Percentiles rank a stretch among this genome's conserved stretches.
These are phyloP conservation scores for Gasteruption jaculator DNA, from an alignment of 2,888 invertebrate species.

Conservation along the genomic window DNA sequence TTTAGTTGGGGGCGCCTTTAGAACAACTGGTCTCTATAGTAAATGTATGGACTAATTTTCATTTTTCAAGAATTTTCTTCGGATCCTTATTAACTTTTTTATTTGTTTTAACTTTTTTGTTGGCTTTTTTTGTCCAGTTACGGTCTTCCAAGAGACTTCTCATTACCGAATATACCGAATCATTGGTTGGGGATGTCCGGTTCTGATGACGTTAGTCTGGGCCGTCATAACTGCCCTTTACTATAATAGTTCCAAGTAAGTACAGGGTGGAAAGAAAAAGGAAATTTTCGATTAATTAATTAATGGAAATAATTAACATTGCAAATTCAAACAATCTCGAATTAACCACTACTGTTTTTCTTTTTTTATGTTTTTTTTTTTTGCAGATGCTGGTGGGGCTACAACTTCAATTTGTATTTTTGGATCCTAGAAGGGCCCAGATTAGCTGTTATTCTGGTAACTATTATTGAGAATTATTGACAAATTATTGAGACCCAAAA, in stretches of 20 bases:
- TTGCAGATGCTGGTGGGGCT: slow-evolving; percentile 76
- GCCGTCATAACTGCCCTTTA: slow-evolving; percentile 58
- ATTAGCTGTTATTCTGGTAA: slow-evolving; percentile 73
- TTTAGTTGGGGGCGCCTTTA: too few species aligned
- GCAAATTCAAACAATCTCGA: too few species aligned
- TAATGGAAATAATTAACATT: neutral
- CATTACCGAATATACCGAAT: slow-evolving; percentile 61
- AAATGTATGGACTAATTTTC: too few species aligned
- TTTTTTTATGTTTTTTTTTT: too few species aligned
- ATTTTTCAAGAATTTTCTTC: neutral
- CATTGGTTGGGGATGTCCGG: slow-evolving; percentile 73
- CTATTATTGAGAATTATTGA: slow-evolving; percentile 27
- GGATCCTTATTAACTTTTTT: neutral
- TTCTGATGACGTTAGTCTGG: slow-evolving; percentile 68
- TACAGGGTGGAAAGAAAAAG: slow-evolving; percentile 9
- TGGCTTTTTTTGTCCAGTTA: slow-evolving; percentile 47
- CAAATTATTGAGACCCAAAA: neutral
- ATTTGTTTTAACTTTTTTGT: neutral
- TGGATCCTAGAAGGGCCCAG: slow-evolving; percentile 92
- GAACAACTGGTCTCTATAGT: too few species aligned
- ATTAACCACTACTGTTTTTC: too few species aligned
- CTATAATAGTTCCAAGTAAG: slow-evolving; percentile 51
- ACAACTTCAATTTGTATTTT: slow-evolving; percentile 73
- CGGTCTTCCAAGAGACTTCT: slow-evolving; percentile 64
- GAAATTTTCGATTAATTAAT: slow-evolving; percentile 3